A percentile compares a stretch with the other conserved stretches of the same genome.
These are phyloP conservation scores for Lepidurus couesii DNA, from an alignment of 1,140 invertebrate species.

Conservation along the genomic window DNA sequence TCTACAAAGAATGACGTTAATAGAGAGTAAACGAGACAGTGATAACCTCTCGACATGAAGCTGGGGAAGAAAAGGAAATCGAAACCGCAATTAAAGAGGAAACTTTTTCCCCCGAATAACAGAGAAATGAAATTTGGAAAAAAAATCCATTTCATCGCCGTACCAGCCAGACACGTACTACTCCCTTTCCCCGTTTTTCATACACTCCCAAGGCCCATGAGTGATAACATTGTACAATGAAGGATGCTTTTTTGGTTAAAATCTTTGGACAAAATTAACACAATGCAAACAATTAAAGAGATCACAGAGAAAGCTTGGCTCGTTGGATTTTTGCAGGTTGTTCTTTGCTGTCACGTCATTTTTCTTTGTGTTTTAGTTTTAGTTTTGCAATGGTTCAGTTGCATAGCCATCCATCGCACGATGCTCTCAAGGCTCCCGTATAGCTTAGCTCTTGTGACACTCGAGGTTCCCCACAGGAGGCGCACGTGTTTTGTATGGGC, in stretches of 20 bases:
- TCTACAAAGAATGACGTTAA: slow-evolving; percentile 10
- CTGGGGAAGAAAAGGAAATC: background rate
- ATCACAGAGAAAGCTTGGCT: slow-evolving; percentile 21
- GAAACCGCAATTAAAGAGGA: background rate
- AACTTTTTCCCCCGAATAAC: background rate
- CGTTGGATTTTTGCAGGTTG: slow-evolving; percentile 10
- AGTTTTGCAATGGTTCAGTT: background rate
- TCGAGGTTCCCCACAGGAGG: too few species aligned
- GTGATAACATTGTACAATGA: slow-evolving; percentile 14
- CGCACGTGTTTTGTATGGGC: too few species aligned
- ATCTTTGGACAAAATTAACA: background rate
- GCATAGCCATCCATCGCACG: background rate
- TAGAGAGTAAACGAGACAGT: background rate
- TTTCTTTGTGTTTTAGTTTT: too few species aligned
- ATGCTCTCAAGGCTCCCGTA: background rate
- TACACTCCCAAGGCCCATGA: background rate
- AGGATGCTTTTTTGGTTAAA: background rate
- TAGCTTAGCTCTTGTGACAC: background rate
- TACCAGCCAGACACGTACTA: background rate
- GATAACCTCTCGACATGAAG: background rate
- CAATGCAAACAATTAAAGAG: slow-evolving; percentile 8
- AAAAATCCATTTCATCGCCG: background rate
- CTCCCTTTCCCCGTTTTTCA: background rate
- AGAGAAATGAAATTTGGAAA: background rate
- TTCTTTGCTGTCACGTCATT: background rate